Percentiles rank a stretch among this genome's conserved stretches.
phyloP scores from a whole-genome alignment of 1,140 invertebrate genomes.

The Caenorhabditis latens region DNA sequence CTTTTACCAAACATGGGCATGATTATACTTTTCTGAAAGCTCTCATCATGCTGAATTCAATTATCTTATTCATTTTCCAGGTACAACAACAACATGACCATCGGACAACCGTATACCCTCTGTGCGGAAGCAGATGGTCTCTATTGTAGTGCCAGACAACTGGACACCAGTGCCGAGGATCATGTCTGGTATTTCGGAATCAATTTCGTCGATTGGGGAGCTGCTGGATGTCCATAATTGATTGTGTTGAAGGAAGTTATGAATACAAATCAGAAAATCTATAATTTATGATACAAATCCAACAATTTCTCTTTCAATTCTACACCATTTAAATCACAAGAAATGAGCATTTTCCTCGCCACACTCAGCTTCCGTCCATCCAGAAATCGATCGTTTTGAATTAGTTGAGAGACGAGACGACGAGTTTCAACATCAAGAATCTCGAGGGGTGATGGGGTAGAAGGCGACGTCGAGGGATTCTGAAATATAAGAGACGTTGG shows the following conservation, averaged over 20 bases:
- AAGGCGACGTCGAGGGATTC: not conserved
- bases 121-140: slow-evolving; percentile 50
- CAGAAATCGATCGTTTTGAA: slow-evolving; percentile 8
- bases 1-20: too few relatives aligned
- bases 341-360: not conserved
- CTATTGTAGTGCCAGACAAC: slow-evolving; percentile 43
- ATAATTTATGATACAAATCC: not conserved
- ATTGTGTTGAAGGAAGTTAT: not conserved
- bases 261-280: too few relatives aligned
- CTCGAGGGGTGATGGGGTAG: not conserved
- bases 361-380: not conserved
- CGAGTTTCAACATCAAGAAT: not conserved
- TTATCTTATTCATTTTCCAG: too few relatives aligned
- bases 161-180: slow-evolving; percentile 32
- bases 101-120: not conserved
- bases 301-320: not conserved
- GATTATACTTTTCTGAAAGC: too few relatives aligned
- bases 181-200: slow-evolving; percentile 45
- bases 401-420: slow-evolving; percentile 7
- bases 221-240: slow-evolving; percentile 26
- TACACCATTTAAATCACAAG: not conserved
- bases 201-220: slow-evolving; percentile 47
- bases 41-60: too few relatives aligned
- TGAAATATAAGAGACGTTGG: not conserved
- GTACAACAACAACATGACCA: too few relatives aligned